A percentile compares a stretch with the other conserved stretches of the same genome.
phyloP scores from a whole-genome alignment of 2,113 vertebrate species.

The Cairina moschata region DNA sequence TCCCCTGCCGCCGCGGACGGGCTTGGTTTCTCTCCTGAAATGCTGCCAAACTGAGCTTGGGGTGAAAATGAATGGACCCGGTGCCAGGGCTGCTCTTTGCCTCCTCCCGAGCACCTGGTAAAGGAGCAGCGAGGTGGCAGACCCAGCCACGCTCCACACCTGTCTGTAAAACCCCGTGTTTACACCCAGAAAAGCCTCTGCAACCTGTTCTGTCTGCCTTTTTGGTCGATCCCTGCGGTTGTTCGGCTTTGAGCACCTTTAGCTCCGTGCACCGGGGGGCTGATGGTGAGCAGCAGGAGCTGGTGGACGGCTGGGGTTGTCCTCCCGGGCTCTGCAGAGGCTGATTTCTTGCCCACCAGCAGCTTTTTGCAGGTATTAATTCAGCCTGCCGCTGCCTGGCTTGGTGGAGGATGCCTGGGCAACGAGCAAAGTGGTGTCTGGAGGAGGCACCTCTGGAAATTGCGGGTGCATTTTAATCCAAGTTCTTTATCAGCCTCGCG shows the following conservation, averaged over 20 bases:
- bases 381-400: not conserved
- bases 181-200: not conserved
- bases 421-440: not conserved
- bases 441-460: not conserved
- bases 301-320: not conserved
- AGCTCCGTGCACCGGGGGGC: not conserved
- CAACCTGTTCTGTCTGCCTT: fast-evolving
- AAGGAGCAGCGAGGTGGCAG: not conserved
- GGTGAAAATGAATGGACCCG: not conserved
- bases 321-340: not conserved
- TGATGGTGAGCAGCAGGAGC: not conserved
- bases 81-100: conserved; percentile 9
- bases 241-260: not conserved
- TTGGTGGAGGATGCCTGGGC: not conserved
- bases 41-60: not conserved
- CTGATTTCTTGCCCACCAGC: not conserved
- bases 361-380: not conserved
- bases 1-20: fast-evolving
- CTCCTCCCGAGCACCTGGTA: not conserved
- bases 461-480: not conserved
- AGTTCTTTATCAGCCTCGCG: not conserved
- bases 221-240: not conserved
- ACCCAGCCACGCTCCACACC: not conserved
- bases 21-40: not conserved
- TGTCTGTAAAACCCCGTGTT: not conserved